Conservation (phyloP, 2,888 invertebrate genomes). For the Conops quadrifasciatus region DNA sequence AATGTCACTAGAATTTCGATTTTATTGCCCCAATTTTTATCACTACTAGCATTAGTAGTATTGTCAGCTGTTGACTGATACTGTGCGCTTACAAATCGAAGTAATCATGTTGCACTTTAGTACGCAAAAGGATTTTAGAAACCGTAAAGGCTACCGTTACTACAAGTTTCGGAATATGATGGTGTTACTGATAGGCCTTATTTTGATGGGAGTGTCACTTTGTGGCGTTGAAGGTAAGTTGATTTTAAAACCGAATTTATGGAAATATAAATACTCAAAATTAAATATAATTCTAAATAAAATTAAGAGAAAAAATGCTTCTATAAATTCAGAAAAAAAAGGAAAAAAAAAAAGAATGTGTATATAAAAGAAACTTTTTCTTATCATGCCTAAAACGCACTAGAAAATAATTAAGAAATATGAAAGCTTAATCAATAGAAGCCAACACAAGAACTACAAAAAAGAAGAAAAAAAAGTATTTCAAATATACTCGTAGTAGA, state of each 20-base stretch:
- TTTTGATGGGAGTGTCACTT: slow-evolving; percentile 28
- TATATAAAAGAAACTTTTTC: not conserved
- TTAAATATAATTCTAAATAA: not conserved
- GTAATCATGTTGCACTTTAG: slow-evolving; percentile 30
- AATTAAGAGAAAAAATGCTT: not conserved
- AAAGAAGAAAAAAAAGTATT: not conserved
- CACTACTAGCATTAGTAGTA: too few species aligned
- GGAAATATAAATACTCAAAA: not conserved
- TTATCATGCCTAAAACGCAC: not conserved
- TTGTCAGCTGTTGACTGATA: too few species aligned
- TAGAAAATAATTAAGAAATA: not conserved
- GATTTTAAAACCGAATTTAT: not conserved
- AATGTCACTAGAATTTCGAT: too few species aligned
- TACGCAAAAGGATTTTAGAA: slow-evolving; percentile 17
- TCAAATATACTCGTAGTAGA: not conserved
- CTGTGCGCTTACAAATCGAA: too few species aligned
- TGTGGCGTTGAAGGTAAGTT: slow-evolving; percentile 33
- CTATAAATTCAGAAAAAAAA: not conserved
- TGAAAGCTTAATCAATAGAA: too few species aligned
- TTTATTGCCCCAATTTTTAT: too few species aligned
- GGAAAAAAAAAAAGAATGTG: not conserved
- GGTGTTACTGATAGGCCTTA: slow-evolving; percentile 19
- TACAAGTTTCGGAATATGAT: not conserved
- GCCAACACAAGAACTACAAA: not conserved
- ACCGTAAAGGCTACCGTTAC: slow-evolving; percentile 10